A percentile compares a stretch with the other conserved stretches of the same genome.
Conservation (phyloP, 2,888 invertebrate genomes). For the Cabera pusaria region DNA sequence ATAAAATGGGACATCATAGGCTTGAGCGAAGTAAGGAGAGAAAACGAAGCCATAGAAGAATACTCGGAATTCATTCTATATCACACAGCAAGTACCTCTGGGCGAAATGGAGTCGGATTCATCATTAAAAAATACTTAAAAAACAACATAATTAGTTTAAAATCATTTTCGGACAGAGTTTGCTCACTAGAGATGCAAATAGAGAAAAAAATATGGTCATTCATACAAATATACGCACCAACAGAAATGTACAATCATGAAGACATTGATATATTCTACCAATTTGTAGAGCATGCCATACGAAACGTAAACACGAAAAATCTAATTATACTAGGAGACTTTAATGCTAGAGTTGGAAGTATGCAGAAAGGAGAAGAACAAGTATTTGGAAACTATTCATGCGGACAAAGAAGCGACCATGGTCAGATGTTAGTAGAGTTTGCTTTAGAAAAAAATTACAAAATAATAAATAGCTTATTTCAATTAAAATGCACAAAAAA, state of each 20-base stretch:
- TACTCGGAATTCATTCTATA: conserved; percentile 19
- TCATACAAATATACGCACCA: conserved; percentile 9
- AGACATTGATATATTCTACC: conserved; percentile 6
- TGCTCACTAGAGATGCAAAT: not conserved
- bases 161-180: conserved; percentile 7
- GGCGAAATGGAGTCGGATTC: not conserved
- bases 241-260: conserved; percentile 3
- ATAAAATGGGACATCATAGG: conserved; percentile 24
- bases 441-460: conserved; percentile 7
- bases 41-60: conserved; percentile 19
- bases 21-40: conserved; percentile 18
- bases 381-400: conserved; percentile 15
- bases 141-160: not conserved
- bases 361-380: conserved; percentile 13
- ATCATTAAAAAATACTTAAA: not conserved
- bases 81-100: no score
- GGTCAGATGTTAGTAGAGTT: conserved; percentile 24
- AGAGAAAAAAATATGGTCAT: not conserved
- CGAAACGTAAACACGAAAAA: not conserved
- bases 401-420: conserved; percentile 19
- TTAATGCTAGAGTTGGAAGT: conserved; percentile 11
- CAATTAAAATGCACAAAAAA: conserved; percentile 4
- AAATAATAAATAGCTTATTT: conserved; percentile 10
- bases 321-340: not conserved
- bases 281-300: conserved; percentile 1